Conservation (phyloP, 2,113 vertebrate species). For the Mola mola region DNA sequence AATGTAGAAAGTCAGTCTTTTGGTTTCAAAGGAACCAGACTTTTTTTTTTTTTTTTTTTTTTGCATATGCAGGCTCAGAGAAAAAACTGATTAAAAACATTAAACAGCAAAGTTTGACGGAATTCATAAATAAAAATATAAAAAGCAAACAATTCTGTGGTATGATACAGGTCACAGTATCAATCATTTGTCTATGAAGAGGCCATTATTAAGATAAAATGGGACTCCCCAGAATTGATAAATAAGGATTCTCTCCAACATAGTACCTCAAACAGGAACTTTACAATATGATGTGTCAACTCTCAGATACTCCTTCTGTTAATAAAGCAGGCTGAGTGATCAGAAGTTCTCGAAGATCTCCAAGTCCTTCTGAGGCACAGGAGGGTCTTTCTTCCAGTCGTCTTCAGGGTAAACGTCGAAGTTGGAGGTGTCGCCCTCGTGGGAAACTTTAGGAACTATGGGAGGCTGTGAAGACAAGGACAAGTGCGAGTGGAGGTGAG, state of each 20-base stretch:
- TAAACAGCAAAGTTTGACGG: constrained; percentile 10
- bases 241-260: constrained; percentile 16
- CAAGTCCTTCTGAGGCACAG: constrained; percentile 87
- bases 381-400: constrained; percentile 87
- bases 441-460: constrained; percentile 90
- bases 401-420: constrained; percentile 95
- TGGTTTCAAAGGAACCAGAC: constrained; percentile 49
- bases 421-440: constrained; percentile 94
- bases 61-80: constrained; percentile 73
- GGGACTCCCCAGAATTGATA: constrained; percentile 8
- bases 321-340: constrained; percentile 39
- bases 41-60: constrained; percentile 26
- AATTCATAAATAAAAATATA: constrained; percentile 48
- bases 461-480: constrained; percentile 83
- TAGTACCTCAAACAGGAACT: constrained; percentile 16
- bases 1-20: constrained; percentile 61
- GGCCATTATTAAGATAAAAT: neutral
- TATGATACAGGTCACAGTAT: constrained; percentile 48
- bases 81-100: constrained; percentile 11
- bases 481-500: neutral
- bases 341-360: constrained; percentile 95
- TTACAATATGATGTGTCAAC: constrained; percentile 1
- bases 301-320: constrained; percentile 13
- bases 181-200: constrained; percentile 15
- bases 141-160: constrained; percentile 43